Conservation (phyloP, 1,140 invertebrate genomes). For the Diabrotica virgifera region DNA sequence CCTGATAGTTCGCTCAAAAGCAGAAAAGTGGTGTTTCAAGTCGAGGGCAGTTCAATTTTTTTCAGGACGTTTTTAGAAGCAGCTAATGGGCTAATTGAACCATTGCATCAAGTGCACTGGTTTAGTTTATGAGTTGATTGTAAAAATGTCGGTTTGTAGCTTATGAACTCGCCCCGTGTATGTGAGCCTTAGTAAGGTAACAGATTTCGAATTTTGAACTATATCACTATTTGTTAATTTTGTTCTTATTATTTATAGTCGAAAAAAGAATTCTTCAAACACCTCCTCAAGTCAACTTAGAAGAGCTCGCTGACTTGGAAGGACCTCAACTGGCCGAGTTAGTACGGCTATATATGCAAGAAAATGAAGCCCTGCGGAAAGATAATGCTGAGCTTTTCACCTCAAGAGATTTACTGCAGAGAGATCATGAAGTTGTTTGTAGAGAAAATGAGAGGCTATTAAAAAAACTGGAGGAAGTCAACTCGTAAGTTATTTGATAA, state of each 20-base stretch:
- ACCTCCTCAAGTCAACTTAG: constrained; percentile 63
- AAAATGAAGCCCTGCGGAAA: constrained; percentile 80
- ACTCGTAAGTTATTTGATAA: constrained; percentile 62
- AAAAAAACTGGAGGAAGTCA: constrained; percentile 83
- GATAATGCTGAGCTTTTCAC: constrained; percentile 86
- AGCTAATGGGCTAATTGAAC: no score
- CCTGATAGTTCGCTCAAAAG: no score
- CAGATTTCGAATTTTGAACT: no score
- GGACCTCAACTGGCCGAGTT: constrained; percentile 67
- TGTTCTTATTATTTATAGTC: background rate
- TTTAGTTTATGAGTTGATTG: no score
- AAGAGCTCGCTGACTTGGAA: constrained; percentile 70
- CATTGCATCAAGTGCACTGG: no score
- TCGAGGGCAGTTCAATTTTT: no score
- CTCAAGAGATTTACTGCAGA: constrained; percentile 72
- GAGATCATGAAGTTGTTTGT: constrained; percentile 87
- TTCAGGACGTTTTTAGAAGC: no score
- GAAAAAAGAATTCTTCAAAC: constrained; percentile 40
- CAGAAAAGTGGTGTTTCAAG: no score
- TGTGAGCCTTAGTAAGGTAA: background rate
- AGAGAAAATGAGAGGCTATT: constrained; percentile 85
- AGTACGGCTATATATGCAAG: constrained; percentile 75
- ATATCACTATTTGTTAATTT: no score
- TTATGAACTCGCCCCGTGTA: no score
- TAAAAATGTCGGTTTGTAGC: no score